A percentile compares a stretch with the other conserved stretches of the same genome.
Evolutionary conservation across 2,797 vertebrate genomes (phyloP).

Genomic region (Pampus argenteus): DNA sequence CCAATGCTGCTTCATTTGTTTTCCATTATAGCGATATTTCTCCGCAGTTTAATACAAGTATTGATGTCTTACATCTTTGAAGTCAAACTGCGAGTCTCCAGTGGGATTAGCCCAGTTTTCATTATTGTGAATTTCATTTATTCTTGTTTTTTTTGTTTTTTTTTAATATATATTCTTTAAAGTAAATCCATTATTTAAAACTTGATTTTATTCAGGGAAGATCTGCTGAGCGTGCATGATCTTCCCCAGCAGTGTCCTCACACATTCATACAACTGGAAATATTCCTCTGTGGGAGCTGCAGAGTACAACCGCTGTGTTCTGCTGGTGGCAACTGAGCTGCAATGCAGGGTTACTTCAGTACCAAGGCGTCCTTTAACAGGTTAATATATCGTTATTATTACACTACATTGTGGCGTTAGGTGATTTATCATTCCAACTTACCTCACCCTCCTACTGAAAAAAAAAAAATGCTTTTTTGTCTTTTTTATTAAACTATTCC

Average conservation of each 20-base stretch:
- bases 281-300: neutral
- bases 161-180: too few relatives aligned
- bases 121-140: slow-evolving; percentile 55
- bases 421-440: too few relatives aligned
- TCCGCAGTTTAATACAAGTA: slow-evolving; percentile 39
- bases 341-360: neutral
- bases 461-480: neutral
- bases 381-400: neutral
- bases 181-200: slow-evolving; percentile 59
- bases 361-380: neutral
- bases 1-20: slow-evolving; percentile 53
- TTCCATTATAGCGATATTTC: slow-evolving; percentile 48
- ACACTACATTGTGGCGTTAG: neutral
- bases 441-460: neutral
- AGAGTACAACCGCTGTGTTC: neutral
- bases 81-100: slow-evolving; percentile 40
- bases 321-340: neutral
- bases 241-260: neutral
- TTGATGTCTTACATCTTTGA: slow-evolving; percentile 58
- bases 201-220: slow-evolving; percentile 37
- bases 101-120: slow-evolving; percentile 60
- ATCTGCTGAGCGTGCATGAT: slow-evolving; percentile 49
- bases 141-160: slow-evolving; percentile 32
- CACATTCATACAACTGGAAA: slow-evolving; percentile 19
- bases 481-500: too few relatives aligned